Percentiles rank a stretch among this genome's conserved stretches.
These are phyloP conservation scores for Bombus superbus DNA, from an alignment of 1,140 invertebrate genomes.

Conservation along the genomic window DNA sequence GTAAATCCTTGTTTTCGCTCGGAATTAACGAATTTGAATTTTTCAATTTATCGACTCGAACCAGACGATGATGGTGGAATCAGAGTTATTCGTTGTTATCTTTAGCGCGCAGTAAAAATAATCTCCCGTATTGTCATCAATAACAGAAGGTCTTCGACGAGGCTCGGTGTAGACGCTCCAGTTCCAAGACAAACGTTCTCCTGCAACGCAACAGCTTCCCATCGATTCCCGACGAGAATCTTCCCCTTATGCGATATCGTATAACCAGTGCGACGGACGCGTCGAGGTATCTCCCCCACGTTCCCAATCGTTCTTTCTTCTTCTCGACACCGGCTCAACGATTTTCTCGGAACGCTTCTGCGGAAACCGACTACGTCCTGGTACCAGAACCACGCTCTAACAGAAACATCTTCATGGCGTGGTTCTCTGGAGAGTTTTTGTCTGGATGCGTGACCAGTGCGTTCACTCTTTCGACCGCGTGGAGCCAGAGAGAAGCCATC, in stretches of 20 bases:
- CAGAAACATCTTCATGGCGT: constrained; percentile 27
- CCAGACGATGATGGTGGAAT: not conserved
- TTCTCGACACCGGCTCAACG: not conserved
- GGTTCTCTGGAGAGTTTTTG: constrained; percentile 48
- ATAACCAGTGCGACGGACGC: constrained; percentile 34
- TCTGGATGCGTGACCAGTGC: not conserved
- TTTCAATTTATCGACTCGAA: not conserved
- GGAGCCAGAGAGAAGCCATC: constrained; percentile 44
- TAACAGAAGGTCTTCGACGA: constrained; percentile 14
- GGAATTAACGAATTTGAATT: not conserved
- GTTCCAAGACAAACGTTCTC: constrained; percentile 35
- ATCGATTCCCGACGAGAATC: constrained; percentile 36
- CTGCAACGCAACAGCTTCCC: constrained; percentile 44
- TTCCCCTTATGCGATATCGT: constrained; percentile 44
- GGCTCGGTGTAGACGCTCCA: constrained; percentile 23
- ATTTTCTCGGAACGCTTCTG: constrained; percentile 38
- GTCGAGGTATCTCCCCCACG: constrained; percentile 31
- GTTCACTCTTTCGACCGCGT: constrained; percentile 47
- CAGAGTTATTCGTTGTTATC: not conserved
- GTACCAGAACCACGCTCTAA: constrained; percentile 30
- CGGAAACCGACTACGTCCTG: constrained; percentile 29
- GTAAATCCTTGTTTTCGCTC: not conserved
- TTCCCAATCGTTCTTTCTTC: constrained; percentile 7
- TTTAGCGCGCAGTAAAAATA: constrained; percentile 27
- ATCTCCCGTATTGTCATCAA: not conserved